A percentile compares a stretch with the other conserved stretches of the same genome.
phyloP scores from a whole-genome alignment of 1,140 invertebrate species.

The Pseudomyrmex gracilis region DNA sequence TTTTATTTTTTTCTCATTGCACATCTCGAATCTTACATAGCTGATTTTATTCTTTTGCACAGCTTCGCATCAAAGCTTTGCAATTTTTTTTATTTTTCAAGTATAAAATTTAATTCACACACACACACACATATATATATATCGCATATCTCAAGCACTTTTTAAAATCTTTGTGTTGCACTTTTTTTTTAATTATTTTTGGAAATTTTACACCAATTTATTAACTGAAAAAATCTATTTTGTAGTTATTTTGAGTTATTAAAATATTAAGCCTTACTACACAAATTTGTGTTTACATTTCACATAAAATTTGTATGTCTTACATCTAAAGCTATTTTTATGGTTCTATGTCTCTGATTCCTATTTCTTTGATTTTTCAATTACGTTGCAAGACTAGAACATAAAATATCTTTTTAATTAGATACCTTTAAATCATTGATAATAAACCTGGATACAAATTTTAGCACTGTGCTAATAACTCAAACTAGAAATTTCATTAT shows the following conservation, averaged over 20 bases:
- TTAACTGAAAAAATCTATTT: not conserved
- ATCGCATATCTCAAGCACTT: not conserved
- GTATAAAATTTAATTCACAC: no score
- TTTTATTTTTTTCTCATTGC: not conserved
- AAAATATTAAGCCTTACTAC: not conserved
- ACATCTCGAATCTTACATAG: not conserved
- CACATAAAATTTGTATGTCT: not conserved
- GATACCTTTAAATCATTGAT: not conserved
- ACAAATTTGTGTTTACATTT: not conserved
- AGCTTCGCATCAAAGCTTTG: not conserved
- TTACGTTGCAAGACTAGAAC: no score
- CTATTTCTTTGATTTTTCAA: not conserved
- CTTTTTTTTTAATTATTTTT: not conserved
- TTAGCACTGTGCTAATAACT: conserved; percentile 12
- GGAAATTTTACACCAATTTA: not conserved
- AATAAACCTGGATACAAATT: not conserved
- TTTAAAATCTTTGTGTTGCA: not conserved
- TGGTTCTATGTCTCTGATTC: no score
- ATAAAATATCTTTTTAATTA: not conserved
- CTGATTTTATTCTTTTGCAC: not conserved
- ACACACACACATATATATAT: no score
- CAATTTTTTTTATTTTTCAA: not conserved
- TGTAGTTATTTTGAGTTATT: not conserved
- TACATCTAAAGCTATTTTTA: no score
- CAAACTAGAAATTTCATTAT: not conserved